Evolutionary conservation across 2,888 invertebrate species (phyloP), one percentile per base, ranked within the genome.

Genomic region (Dicycla oo): DNA sequence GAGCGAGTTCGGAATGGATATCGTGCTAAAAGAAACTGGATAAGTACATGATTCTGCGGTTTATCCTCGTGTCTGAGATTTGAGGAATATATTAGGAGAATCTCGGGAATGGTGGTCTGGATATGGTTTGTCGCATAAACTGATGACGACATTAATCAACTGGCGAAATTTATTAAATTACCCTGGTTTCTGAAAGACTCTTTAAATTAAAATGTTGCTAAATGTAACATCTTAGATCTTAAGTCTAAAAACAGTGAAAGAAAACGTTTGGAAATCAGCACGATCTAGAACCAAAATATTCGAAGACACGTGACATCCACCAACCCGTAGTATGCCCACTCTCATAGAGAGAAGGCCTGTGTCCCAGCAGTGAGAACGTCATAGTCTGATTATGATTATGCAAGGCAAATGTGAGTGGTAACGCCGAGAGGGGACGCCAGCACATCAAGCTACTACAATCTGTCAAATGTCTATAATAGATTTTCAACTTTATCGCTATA

Each of bases 1-100:
- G 53, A 69, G 34, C 20, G 61, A 49, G 53, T 54, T 34, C 23
- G 30, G 68, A 53, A 83, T 70, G 63, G 75, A 47, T 73, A 61
- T 67, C n/a, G 38, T 69, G 23, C 43, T 63, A 49, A 71, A 57
- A 53, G 70, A 43, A 34, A 67, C 40, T 49, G 20, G 26, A 47
- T 40, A 67, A 40, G 45, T 40, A 74, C 54, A 58, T 38, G 65
- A 72, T 64, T 72, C 43, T 49, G 26, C 49, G 72, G 72, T 73
- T 56, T 64, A 73, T 73, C 20, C 40, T 23, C 56, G 10, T 73
- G 40, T 43, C 57, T 34, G 43, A 26, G 47, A 65, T 73, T 65
- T 43, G 13, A 34, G 56, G 47, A 43, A 64, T 56, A 63, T 63
- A 63, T 23, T n/a, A n/a, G 43, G 65, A 72, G 65, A 64, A 72